Evolutionary conservation across 2,888 invertebrate genomes (phyloP), one percentile per base, ranked within the genome.

Genomic region (Darwinula stevensoni): DNA sequence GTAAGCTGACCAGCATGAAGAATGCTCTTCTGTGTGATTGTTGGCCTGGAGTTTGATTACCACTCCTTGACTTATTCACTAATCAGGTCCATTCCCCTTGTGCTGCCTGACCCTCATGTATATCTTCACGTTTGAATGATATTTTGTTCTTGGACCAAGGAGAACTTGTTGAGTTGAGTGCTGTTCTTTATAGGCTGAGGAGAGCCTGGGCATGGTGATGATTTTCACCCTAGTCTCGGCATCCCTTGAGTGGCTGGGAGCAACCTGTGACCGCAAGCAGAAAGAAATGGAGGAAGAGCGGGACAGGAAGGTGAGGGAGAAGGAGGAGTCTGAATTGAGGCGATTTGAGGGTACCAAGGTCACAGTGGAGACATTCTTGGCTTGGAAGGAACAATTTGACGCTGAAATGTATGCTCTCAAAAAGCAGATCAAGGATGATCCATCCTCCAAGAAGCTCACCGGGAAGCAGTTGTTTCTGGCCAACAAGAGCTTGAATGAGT

Each of bases 191-290:
- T 43, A 67, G 67, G 74, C 71, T 34, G 58, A 68, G 38, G 80
- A 82, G 47, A 88, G 84, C 54, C 47, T 91, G 32, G 94, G 94
- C 2, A 88, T 82, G 74, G 91, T 82, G 22, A 88, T 94, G 86
- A 66, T 91, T 27, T 59, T 58, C 40, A 84, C 84, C 15, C 52
- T 94, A 42, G 86, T 91, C 6, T 80, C 84, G 26, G 68, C 75
- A 14, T 74, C 80, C 3, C 78, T 84, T 47, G 88, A 91, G 51
- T 80, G 80, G 73, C 57, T 91, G 2, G 80, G 78, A 51, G 63
- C 64, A 31, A 67, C 69, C 42, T 75, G 73, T 64, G 86, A 86
- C 47, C 61, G 62, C 18, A 59, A 68, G 29, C 71, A 71, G 44
- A 64, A 65, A 39, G 57, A 61, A 32, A 58, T 63, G 43, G 71